A percentile compares a stretch with the other conserved stretches of the same genome.
Evolutionary conservation across 2,888 invertebrate genomes (phyloP).

Genomic region (Eudasyphora cyanicolor): DNA sequence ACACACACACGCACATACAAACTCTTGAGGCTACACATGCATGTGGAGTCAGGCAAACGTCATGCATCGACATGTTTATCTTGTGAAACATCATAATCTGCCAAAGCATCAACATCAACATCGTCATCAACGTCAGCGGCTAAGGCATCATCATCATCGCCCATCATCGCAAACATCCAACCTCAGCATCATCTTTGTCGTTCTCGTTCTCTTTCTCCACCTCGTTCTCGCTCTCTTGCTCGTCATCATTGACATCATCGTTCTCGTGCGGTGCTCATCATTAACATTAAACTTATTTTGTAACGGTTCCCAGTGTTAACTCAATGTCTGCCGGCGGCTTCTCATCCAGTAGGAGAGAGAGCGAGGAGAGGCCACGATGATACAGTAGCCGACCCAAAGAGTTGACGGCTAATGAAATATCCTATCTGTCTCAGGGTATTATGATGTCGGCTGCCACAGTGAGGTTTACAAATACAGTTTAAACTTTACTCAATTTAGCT

Average conservation of each 20-base stretch:
- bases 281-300: slow-evolving; percentile 42
- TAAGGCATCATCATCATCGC: background rate
- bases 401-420: slow-evolving; percentile 33
- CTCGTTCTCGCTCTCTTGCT: no score
- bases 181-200: background rate
- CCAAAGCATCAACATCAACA: background rate
- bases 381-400: background rate
- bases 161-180: background rate
- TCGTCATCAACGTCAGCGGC: slow-evolving; percentile 31
- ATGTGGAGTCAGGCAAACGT: background rate
- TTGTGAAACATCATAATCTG: slow-evolving; percentile 13
- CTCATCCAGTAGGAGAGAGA: background rate
- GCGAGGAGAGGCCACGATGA: background rate
- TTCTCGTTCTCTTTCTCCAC: slow-evolving; percentile 17
- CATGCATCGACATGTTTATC: slow-evolving; percentile 16
- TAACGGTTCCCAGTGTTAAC: slow-evolving; percentile 31
- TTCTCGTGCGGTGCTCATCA: slow-evolving; percentile 23
- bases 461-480: background rate
- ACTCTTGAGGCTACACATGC: no score
- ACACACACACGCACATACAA: background rate
- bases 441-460: slow-evolving; percentile 23
- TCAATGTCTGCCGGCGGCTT: slow-evolving; percentile 6
- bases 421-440: background rate
- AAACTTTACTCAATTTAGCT: background rate
- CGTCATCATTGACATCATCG: slow-evolving; percentile 19